Evolutionary conservation across 2,797 vertebrate genomes (phyloP), one percentile per base, ranked within the genome.

Genomic region (Nasua narica): DNA sequence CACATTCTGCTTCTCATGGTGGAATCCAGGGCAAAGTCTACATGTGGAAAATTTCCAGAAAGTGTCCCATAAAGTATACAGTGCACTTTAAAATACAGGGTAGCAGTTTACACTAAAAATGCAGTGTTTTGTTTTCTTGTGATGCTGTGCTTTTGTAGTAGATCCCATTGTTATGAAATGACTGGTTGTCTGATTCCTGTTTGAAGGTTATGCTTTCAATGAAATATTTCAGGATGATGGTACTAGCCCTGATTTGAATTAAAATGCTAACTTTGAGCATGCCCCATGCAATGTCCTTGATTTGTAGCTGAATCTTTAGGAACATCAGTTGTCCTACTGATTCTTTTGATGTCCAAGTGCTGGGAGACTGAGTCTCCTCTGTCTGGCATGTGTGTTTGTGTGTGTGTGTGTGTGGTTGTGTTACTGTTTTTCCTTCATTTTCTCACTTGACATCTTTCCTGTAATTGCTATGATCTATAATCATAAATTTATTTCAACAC

Each of bases 271-370:
- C 84, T 32, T 72, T 9, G 16, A 79, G 72, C 10, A 1, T 21
- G 5, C 8, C 88, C 43, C 29, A 85, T 86, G 65, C 15, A 7
- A 8, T 58, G 46, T 69, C 87, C 92, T 95, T 97, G 95, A 87
- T 81, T 43, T 86, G n/a, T 74, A 77, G 40, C 67, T 88, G 86
- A 76, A 93, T 90, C 62, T 92, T 91, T 19, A 62, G 89, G 81
- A 95, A 74, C 48, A 85, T 96, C 70, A 87, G 0, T 92, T 95
- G 77, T 94, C 23, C 40, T 93, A 72, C 83, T 96, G 89, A 90
- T 97, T 95, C 23, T 87, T 91, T 96, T 50, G 27, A 82, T 58
- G 46, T 69, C 27, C 14, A 54, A 21, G 14, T 72, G 32, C 8
- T 69, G 8, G 15, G 40, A 81, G n/a, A 93, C 82, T 69, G 29